These are phyloP conservation scores for Tenebrio molitor DNA, from an alignment of 1,140 invertebrate genomes.

Conservation along the genomic window DNA sequence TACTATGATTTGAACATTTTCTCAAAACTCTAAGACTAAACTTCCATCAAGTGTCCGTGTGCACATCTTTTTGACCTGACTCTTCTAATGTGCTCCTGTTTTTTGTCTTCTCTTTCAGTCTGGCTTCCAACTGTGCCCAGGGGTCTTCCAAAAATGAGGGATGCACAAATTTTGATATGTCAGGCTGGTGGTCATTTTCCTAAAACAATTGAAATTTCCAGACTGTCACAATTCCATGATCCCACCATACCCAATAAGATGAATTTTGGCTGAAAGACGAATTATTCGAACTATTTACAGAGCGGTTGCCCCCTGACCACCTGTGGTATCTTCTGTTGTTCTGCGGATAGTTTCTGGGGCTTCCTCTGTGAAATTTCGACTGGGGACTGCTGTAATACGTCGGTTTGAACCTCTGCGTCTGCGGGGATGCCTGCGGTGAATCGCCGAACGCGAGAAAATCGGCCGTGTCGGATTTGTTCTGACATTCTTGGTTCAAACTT, in stretches of 20 bases:
- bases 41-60: background rate
- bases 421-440: constrained; percentile 16
- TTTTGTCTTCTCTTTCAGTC: constrained; percentile 43
- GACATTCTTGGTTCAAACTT: constrained; percentile 12
- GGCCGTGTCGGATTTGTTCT: constrained; percentile 23
- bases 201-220: constrained; percentile 18
- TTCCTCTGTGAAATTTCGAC: constrained; percentile 38
- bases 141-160: constrained; percentile 45
- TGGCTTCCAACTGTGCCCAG: constrained; percentile 45
- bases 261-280: constrained; percentile 7
- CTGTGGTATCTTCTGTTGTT: constrained; percentile 37
- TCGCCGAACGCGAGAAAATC: constrained; percentile 47
- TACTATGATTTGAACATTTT: background rate
- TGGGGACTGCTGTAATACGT: constrained; percentile 44
- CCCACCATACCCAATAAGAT: constrained; percentile 10
- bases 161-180: constrained; percentile 43
- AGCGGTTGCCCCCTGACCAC: constrained; percentile 34
- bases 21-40: background rate
- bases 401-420: constrained; percentile 20
- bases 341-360: constrained; percentile 41
- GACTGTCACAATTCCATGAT: no score
- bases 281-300: constrained; percentile 19
- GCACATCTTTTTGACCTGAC: background rate
- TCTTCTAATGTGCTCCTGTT: background rate
- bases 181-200: constrained; percentile 10